These are phyloP conservation scores for Cephus runcator DNA, from an alignment of 2,888 invertebrate species.

Conservation along the genomic window DNA sequence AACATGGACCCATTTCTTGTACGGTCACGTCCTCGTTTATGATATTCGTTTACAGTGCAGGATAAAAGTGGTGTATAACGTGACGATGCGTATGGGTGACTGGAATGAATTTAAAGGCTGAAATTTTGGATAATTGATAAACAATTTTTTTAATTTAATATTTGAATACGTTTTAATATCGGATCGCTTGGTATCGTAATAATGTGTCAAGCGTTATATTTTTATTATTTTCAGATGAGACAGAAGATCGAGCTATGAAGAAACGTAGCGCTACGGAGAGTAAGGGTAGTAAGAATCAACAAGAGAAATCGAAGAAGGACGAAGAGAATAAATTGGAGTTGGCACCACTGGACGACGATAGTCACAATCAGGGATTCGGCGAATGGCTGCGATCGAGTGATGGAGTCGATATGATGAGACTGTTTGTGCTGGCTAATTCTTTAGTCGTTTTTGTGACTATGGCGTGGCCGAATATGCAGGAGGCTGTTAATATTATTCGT, in stretches of 20 bases:
- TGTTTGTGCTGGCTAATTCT: slow-evolving; percentile 84
- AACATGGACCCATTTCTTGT: slow-evolving; percentile 28
- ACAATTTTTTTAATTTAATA: too few relatives aligned
- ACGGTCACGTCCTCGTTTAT: slow-evolving; percentile 22
- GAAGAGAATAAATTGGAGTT: slow-evolving; percentile 23
- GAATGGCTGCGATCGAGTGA: slow-evolving; percentile 68
- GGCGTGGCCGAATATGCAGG: slow-evolving; percentile 79
- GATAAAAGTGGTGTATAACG: background rate
- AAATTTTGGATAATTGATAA: too few relatives aligned
- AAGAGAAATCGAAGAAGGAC: slow-evolving; percentile 24
- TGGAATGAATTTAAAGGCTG: too few relatives aligned
- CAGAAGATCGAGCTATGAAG: slow-evolving; percentile 40
- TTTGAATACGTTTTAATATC: too few relatives aligned
- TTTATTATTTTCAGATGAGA: slow-evolving; percentile 33
- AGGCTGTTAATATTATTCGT: slow-evolving; percentile 67
- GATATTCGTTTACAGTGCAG: background rate
- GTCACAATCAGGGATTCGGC: slow-evolving; percentile 56
- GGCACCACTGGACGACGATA: slow-evolving; percentile 42
- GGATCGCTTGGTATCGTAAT: background rate
- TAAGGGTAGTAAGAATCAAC: slow-evolving; percentile 33
- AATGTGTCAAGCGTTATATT: background rate
- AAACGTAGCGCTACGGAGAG: slow-evolving; percentile 39
- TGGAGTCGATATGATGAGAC: slow-evolving; percentile 79
- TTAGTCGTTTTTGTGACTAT: slow-evolving; percentile 77
- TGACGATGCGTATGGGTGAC: too few relatives aligned